phyloP scores from a whole-genome alignment of 2,797 vertebrate genomes.

The Prunella strophiata region DNA sequence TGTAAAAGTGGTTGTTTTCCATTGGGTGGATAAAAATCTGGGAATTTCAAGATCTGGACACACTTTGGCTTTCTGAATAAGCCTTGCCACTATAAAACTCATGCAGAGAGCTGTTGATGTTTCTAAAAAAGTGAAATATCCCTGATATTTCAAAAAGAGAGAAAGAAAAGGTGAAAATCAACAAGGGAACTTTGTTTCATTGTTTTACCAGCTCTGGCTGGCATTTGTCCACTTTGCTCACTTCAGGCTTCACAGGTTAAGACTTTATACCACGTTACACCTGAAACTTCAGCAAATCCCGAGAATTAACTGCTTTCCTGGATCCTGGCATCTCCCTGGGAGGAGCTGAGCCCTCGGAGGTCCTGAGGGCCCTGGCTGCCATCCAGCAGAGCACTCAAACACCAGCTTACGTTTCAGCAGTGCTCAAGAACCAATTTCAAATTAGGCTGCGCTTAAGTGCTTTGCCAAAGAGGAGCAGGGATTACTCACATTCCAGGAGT shows the following conservation, averaged over 20 bases:
- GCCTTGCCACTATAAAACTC: neutral
- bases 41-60: neutral
- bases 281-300: slow-evolving; percentile 20
- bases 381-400: slow-evolving; percentile 62
- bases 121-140: neutral
- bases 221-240: neutral
- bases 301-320: slow-evolving; percentile 5
- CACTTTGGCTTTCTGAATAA: neutral
- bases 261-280: neutral
- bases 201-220: neutral
- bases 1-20: neutral
- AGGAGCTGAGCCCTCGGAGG: slow-evolving; percentile 4
- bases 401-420: slow-evolving; percentile 45
- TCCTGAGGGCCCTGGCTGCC: slow-evolving; percentile 6
- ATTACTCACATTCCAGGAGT: slow-evolving; percentile 30
- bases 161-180: neutral
- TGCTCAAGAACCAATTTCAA: slow-evolving; percentile 6
- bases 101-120: neutral
- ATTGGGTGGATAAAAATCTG: neutral
- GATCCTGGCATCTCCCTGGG: neutral
- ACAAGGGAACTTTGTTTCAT: neutral
- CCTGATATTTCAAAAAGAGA: neutral
- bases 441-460: slow-evolving; percentile 41
- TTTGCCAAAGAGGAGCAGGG: neutral
- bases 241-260: neutral